Evolutionary conservation across 2,888 invertebrate species (phyloP), one percentile per base, ranked within the genome.

Genomic region (Apamea epomidion): DNA sequence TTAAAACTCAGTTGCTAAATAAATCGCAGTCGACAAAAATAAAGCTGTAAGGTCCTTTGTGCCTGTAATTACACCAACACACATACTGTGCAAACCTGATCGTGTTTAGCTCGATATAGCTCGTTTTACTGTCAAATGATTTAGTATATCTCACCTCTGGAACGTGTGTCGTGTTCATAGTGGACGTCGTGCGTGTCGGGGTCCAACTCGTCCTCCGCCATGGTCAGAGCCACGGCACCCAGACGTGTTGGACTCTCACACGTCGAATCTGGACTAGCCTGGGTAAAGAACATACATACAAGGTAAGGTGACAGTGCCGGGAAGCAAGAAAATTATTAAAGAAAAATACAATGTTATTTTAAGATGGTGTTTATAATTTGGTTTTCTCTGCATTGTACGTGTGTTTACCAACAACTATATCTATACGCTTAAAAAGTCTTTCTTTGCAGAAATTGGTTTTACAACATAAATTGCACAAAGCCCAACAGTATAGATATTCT

Each of bases 171-270:
- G 2, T 95, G 96, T 62, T 96, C 96, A 64, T 94, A 95, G 67
- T 96, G 96, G 92, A 95, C 93, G 16, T 95, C 96, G 1, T 84
- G 86, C 48, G 62, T 67, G 14, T 95, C 95, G 0, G 93, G 93
- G 62, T 96, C 96, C 25, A 95, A 89, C 10, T 96, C 96, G 32
- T 96, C 96, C 16, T 97, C 97, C 58, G 91, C 88, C 74, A 92
- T 86, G 81, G 89, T 91, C 48, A 94, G 91, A 2, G 93, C 93
- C 48, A 93, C 91, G 0, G 93, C 90, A 48, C 94, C 93, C 37
- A 95, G 90, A 0, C 95, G 94, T 0, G 88, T 87, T 92, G 87
- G 93, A 92, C 93, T 95, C 95, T 69, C 85, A 14, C 94, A 90
- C n/a, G 94, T 93, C 1, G 95, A 91, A 65, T 96, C 96, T 69